Evolutionary conservation across 2,888 invertebrate species (phyloP).

Genomic region (Rhagonycha lutea): DNA sequence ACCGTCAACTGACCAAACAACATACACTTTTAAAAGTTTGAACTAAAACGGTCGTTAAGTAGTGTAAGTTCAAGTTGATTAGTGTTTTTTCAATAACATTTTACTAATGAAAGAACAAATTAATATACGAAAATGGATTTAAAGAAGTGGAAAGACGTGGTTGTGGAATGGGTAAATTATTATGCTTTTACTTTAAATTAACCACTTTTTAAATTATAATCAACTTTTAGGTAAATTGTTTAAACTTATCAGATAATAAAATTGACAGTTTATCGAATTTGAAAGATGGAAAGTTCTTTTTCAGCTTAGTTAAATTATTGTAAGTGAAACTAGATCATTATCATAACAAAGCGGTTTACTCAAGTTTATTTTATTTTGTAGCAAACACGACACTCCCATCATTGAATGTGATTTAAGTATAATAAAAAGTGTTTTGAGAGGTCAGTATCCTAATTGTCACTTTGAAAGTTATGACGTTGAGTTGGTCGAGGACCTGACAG

Average conservation of each 20-base stretch:
- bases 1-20: not conserved
- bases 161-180: slow-evolving; percentile 46
- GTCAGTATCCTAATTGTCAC: slow-evolving; percentile 41
- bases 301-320: slow-evolving; percentile 45
- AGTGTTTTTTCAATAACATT: not conserved
- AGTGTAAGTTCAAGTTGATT: not conserved
- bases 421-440: slow-evolving; percentile 25
- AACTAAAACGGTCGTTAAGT: not conserved
- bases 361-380: slow-evolving; percentile 2
- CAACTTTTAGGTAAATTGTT: slow-evolving; percentile 49
- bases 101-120: not conserved
- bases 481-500: slow-evolving; percentile 38
- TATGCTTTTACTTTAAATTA: not conserved
- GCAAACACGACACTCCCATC: not conserved
- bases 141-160: slow-evolving; percentile 40
- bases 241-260: slow-evolving; percentile 43
- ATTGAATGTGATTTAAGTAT: not conserved
- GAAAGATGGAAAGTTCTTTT: slow-evolving; percentile 45
- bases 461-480: slow-evolving; percentile 24
- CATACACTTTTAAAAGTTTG: not conserved
- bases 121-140: slow-evolving; percentile 2
- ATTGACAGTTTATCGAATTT: slow-evolving; percentile 38
- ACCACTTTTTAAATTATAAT: not conserved
- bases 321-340: slow-evolving; percentile 38
- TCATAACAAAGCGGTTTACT: not conserved